phyloP scores from a whole-genome alignment of 1,140 invertebrate genomes.

The Belonocnema kinseyi region DNA sequence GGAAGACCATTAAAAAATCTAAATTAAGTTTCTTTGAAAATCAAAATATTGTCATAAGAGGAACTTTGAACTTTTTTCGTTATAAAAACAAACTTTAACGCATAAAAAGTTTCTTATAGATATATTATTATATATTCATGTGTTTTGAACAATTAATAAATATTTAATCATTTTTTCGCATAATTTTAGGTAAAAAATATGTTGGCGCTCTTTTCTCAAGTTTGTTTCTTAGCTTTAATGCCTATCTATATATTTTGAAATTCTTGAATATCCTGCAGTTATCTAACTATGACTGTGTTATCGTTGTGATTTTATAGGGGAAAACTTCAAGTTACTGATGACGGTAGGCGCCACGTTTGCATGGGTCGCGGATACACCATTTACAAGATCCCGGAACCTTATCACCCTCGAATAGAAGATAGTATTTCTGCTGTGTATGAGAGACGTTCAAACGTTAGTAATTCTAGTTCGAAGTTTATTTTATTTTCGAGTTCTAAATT shows the following conservation, averaged over 20 bases:
- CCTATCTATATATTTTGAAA: no score
- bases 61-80: not conserved
- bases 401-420: slow-evolving; percentile 44
- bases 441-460: slow-evolving; percentile 53
- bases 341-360: slow-evolving; percentile 63
- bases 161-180: no score
- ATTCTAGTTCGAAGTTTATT: not conserved
- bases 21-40: not conserved
- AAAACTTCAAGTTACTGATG: slow-evolving; percentile 47
- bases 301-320: slow-evolving; percentile 53
- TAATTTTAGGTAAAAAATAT: not conserved
- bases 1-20: not conserved
- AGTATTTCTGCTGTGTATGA: slow-evolving; percentile 56
- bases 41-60: not conserved
- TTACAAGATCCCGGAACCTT: slow-evolving; percentile 59
- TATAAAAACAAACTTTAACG: no score
- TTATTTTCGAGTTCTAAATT: not conserved
- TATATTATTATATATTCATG: no score
- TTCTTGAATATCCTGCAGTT: not conserved
- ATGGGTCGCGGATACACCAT: slow-evolving; percentile 64
- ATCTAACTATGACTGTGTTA: not conserved
- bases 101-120: no score
- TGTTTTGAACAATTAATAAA: no score
- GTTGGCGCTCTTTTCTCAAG: no score
- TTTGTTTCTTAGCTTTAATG: no score